phyloP scores from a whole-genome alignment of 2,113 vertebrate species.

The Trogon surrucura region DNA sequence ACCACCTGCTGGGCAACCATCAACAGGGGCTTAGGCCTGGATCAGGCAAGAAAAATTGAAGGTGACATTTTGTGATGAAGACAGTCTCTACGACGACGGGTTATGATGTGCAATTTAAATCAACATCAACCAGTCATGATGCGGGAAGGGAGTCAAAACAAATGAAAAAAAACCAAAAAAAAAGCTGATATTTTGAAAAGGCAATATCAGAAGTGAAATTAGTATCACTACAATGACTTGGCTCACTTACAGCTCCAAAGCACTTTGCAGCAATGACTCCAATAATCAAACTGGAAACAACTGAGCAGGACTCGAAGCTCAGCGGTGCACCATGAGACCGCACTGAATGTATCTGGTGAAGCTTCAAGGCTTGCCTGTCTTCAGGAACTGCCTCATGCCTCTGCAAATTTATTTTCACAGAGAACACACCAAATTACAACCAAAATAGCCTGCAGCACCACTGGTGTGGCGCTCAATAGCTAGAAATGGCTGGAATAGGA shows the following conservation, averaged over 20 bases:
- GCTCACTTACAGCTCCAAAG: not conserved
- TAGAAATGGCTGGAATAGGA: not conserved
- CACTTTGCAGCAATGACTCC: not conserved
- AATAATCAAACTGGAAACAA: not conserved
- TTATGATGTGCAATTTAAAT: not conserved
- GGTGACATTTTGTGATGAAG: not conserved
- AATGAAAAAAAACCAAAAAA: not conserved
- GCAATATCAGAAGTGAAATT: not conserved
- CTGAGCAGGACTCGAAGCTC: not conserved
- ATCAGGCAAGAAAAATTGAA: not conserved
- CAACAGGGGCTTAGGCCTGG: not conserved
- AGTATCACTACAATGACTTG: not conserved
- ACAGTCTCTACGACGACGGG: not conserved
- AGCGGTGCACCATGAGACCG: not conserved
- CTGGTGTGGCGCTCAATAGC: not conserved
- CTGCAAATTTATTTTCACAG: not conserved
- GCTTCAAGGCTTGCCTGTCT: not conserved
- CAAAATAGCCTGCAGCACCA: not conserved
- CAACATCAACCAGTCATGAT: not conserved
- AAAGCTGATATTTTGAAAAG: not conserved
- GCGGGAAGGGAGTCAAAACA: not conserved
- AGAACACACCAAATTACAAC: not conserved
- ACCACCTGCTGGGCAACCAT: not conserved
- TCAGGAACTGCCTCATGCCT: not conserved
- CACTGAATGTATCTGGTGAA: not conserved